These are phyloP conservation scores for Pyrrhosoma nymphula DNA, from an alignment of 2,888 invertebrate genomes.

Conservation along the genomic window DNA sequence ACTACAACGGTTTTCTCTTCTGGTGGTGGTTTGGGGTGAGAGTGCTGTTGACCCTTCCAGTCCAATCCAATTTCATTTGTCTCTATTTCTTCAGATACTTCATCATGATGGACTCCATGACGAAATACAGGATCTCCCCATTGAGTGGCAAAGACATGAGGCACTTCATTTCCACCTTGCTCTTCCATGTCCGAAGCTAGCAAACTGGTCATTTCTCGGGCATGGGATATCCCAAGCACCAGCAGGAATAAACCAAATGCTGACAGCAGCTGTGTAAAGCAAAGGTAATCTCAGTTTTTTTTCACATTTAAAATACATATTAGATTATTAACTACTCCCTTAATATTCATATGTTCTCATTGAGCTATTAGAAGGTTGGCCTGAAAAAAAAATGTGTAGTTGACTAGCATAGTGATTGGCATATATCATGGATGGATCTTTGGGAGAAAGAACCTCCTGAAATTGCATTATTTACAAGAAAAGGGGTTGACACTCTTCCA, in stretches of 20 bases:
- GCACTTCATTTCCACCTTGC: constrained; percentile 76
- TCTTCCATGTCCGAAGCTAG: constrained; percentile 78
- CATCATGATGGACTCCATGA: constrained; percentile 50
- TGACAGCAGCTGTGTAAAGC: constrained; percentile 75
- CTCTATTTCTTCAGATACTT: constrained; percentile 35
- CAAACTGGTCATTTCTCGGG: constrained; percentile 77
- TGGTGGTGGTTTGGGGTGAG: constrained; percentile 4
- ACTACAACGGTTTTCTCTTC: neutral
- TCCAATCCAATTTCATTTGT: constrained; percentile 61
- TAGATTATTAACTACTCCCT: neutral
- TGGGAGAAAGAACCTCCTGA: no score
- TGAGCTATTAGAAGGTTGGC: no score
- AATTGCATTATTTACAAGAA: no score
- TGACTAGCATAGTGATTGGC: no score
- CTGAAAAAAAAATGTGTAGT: no score
- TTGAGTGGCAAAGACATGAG: constrained; percentile 44
- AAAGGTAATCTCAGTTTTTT: neutral
- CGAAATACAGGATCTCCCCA: constrained; percentile 60
- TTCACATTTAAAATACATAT: neutral
- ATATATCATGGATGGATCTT: no score
- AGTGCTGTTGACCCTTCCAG: constrained; percentile 34
- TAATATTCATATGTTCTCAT: neutral
- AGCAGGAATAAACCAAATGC: constrained; percentile 76
- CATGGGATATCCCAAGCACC: constrained; percentile 77
- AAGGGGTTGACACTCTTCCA: no score